A percentile compares a stretch with the other conserved stretches of the same genome.
phyloP scores from a whole-genome alignment of 2,797 vertebrate genomes.

The Novumbra hubbsi region DNA sequence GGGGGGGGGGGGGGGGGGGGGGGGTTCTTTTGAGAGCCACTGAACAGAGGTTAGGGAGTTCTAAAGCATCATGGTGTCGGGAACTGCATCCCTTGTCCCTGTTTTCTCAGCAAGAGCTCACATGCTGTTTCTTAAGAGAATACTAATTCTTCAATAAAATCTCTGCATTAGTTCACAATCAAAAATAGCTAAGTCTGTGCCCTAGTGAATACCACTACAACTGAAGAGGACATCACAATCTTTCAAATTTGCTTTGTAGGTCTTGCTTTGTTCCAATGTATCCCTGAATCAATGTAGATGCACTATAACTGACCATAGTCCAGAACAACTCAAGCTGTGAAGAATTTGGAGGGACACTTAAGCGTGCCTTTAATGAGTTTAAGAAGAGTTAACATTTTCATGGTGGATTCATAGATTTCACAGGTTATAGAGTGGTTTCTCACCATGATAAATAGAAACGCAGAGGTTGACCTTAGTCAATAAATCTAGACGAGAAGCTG shows the following conservation, averaged over 20 bases:
- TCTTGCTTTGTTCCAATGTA: neutral
- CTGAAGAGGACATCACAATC: neutral
- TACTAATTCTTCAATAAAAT: neutral
- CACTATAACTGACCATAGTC: neutral
- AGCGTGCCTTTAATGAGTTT: neutral
- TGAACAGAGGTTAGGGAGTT: slow-evolving; percentile 2
- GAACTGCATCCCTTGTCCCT: neutral
- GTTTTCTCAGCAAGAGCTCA: neutral
- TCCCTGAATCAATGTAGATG: neutral
- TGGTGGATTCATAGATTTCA: neutral
- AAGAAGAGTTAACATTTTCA: neutral
- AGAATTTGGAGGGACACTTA: neutral
- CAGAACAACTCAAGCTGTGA: neutral
- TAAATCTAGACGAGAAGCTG: slow-evolving; percentile 48
- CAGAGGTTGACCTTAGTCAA: slow-evolving; percentile 12
- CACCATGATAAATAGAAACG: neutral
- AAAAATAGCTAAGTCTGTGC: neutral
- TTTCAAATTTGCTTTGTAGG: neutral
- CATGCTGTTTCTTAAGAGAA: neutral
- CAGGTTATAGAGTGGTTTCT: neutral
- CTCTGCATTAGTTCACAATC: slow-evolving; percentile 5
- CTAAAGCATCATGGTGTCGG: neutral
- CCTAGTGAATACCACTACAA: slow-evolving; percentile 2
- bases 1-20: too few species aligned
- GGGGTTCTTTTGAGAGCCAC: too few species aligned